Base-by-base conservation (phyloP, 2,797 vertebrate genomes). In the Margarornis squamiger region DNA sequence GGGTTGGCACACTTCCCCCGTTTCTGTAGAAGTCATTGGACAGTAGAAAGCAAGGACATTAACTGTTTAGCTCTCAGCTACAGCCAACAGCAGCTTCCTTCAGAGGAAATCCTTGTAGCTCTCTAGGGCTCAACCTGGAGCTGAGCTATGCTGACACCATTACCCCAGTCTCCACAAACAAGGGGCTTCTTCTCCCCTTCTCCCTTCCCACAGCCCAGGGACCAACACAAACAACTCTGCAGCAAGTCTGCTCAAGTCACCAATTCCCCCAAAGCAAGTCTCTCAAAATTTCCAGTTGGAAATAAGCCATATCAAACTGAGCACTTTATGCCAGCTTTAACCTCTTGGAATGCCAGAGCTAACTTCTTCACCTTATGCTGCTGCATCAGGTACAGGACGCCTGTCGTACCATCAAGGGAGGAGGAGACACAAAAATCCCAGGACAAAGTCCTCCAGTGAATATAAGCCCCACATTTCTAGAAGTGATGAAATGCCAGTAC, bases 141-240 rank as follows among this genome's bases (percentile, higher is more conserved):
- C 49, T 1, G 4, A 83, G 58, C 30, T 36, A 9, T 0, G 0
- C 1, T 7, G 12, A 51, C 55, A 27, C 20, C 0, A 0, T 26
- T 5, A 52, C 27, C 29, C 43, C 11, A 21, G 27, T 23, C 61
- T 21, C 52, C 83, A 20, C 39, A 38, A 43, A 36, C 48, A 30
- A 2, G 7, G 34, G 34, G 3, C 20, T 41, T 58, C n/a, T 71
- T 30, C 22, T 74, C 43, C 26, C 39, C n/a, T 54, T 36, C 11
- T 30, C 24, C 32, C 55, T 38, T 6, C 2, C 24, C 24, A n/a
- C 43, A 29, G 43, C 57, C 65, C 52, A 20, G 41, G 30, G 23
- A 23, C 52, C 10, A 27, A 34, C 30, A 76, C 39, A 43, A 55
- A 49, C 43, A 81, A 51, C 71, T 73, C 67, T 75, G 71, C 51